Base-by-base conservation (phyloP, 2,888 invertebrate species). In the Microplitis deprimator region DNA sequence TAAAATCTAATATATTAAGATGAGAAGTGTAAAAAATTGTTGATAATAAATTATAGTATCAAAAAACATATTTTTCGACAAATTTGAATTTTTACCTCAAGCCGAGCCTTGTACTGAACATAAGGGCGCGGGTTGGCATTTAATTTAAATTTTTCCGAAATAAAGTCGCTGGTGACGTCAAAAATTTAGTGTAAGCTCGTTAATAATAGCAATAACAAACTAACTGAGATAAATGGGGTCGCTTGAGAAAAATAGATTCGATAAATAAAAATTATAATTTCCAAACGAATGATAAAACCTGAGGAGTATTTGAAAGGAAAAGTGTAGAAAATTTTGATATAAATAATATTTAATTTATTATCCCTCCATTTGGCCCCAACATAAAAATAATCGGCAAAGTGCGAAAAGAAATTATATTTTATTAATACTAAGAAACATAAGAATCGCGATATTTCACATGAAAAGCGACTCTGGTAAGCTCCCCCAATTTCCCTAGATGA, bases 31-130 rank as follows among this genome's bases (percentile, higher is more conserved):
- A 70, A 79, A 80, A 77, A 79, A 79, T 85, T 85, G 86, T 85
- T 87, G 85, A 87, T 83, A 87, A 86, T 86, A 86, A 85, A 86
- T 83, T 83, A 85, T 84, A 85, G 85, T 79, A 84, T 84, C 84
- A 79, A 76, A 71, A 59, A 20, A 68, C 13, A 65, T 67, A 77
- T 50, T 50, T 29, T 29, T 29, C 29, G 29, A 29, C 4, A 29
- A 29, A 29, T 29, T 29, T 29, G 4, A 29, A 29, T 29, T 29
- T 29, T 29, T 29, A 29, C 29, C 29, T 29, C 29, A 29, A 29
- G 29, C 29, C 29, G 4, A 1, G 1, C 4, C 4, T 1, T 20
- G 20, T 20, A 20, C 20, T 20, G 20, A 20, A 20, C 20, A 20
- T 20, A 20, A 20, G 20, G 20, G 20, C 20, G 20, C 20, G 20